These are phyloP conservation scores for Megaceryle alcyon DNA, from an alignment of 2,797 vertebrate species.

Conservation along the genomic window DNA sequence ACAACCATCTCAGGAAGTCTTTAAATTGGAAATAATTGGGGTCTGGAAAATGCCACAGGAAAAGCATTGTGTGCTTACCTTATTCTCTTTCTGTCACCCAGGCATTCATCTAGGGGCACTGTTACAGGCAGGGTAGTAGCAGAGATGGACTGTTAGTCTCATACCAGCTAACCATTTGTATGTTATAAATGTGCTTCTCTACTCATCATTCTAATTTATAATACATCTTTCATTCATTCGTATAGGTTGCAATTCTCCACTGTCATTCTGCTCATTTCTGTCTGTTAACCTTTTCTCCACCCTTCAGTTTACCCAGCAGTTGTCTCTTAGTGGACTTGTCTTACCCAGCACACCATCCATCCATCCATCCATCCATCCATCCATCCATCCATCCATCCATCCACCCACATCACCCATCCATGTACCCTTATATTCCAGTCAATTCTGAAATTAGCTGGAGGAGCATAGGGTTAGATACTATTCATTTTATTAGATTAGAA, in stretches of 20 bases:
- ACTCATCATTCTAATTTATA: neutral
- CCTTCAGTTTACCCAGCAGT: neutral
- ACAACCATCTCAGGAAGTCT: neutral
- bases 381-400: too few relatives aligned
- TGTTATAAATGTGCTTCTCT: neutral
- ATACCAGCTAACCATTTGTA: neutral
- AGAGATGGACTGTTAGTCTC: neutral
- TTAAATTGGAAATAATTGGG: neutral
- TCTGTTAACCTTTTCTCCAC: neutral
- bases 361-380: neutral
- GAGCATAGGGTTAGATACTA: neutral
- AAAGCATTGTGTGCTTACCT: neutral
- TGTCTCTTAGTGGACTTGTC: neutral
- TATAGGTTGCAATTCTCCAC: neutral
- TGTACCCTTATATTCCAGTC: neutral
- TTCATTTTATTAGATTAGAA: neutral
- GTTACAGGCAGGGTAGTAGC: neutral
- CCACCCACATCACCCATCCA: neutral
- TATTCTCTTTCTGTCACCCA: neutral
- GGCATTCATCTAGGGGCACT: neutral
- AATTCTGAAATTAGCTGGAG: neutral
- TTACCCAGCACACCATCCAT: neutral
- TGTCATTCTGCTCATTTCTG: neutral
- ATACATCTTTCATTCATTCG: neutral
- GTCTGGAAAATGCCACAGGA: neutral